A percentile compares a stretch with the other conserved stretches of the same genome.
Conservation (phyloP, 2,113 vertebrate genomes). For the Notechis scutatus region DNA sequence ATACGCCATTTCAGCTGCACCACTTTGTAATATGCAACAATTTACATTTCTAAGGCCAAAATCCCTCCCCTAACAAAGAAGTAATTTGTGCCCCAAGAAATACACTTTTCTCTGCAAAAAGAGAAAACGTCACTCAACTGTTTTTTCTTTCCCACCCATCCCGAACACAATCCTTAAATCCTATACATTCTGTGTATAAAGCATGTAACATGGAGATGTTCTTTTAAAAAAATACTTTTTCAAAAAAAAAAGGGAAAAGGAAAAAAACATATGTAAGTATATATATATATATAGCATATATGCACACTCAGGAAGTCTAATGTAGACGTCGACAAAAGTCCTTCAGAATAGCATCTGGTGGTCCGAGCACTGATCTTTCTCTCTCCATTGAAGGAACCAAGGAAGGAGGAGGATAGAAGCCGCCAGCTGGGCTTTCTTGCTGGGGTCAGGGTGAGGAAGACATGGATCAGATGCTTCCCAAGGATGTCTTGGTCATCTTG, state of each 20-base stretch:
- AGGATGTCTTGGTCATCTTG: background rate
- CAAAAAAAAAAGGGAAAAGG: background rate
- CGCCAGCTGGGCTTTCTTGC: background rate
- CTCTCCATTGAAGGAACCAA: background rate
- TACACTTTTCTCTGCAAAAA: background rate
- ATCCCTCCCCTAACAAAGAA: background rate
- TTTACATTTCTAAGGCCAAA: background rate
- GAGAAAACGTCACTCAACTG: background rate
- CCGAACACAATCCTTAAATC: background rate
- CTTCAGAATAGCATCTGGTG: background rate
- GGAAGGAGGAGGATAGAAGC: background rate
- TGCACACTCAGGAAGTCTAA: background rate
- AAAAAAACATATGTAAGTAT: background rate
- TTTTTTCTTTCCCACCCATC: background rate
- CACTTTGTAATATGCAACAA: background rate
- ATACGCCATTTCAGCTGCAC: background rate
- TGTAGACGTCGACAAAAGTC: background rate
- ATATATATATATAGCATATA: background rate
- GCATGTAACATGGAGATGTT: background rate
- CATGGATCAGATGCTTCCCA: background rate
- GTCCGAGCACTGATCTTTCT: background rate
- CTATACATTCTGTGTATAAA: background rate
- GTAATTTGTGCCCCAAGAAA: background rate
- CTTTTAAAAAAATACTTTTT: background rate
- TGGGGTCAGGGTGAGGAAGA: background rate